Evolutionary conservation across 2,888 invertebrate species (phyloP).

Genomic region (Eucriotettix oculatus): DNA sequence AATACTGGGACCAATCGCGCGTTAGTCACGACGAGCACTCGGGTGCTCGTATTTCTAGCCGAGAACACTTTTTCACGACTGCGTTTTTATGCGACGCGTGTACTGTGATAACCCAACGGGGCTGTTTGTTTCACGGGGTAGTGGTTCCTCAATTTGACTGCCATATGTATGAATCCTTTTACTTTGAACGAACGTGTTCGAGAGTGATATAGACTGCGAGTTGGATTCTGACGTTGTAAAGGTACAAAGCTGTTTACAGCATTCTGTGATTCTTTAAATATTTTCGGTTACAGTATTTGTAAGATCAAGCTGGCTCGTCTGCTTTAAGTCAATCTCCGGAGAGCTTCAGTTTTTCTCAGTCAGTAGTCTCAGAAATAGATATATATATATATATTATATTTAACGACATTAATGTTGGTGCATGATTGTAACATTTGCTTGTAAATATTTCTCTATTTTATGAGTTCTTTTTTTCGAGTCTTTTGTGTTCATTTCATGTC

Average conservation of each 20-base stretch:
- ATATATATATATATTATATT: not conserved
- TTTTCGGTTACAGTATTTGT: slow-evolving; percentile 9
- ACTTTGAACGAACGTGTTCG: not conserved
- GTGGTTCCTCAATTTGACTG: slow-evolving; percentile 1
- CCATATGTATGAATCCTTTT: slow-evolving; percentile 5
- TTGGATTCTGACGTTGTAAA: slow-evolving; percentile 1
- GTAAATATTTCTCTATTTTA: not conserved
- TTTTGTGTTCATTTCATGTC: no score
- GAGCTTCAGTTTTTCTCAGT: not conserved
- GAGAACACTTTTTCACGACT: no score
- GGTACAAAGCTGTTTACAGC: slow-evolving; percentile 12
- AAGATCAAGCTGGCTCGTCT: not conserved
- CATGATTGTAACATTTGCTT: not conserved
- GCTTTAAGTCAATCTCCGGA: not conserved
- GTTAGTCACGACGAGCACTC: no score
- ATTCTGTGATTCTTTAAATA: slow-evolving; percentile 10
- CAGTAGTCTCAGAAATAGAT: not conserved
- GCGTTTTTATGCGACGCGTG: no score
- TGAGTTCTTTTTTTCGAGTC: no score
- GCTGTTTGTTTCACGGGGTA: slow-evolving; percentile 10
- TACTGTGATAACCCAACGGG: slow-evolving; percentile 8
- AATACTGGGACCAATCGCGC: no score
- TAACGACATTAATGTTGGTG: not conserved
- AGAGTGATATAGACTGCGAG: slow-evolving; percentile 5
- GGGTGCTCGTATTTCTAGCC: no score